These are phyloP conservation scores for Vespertilio murinus DNA, from an alignment of 2,797 vertebrate genomes.

Conservation along the genomic window DNA sequence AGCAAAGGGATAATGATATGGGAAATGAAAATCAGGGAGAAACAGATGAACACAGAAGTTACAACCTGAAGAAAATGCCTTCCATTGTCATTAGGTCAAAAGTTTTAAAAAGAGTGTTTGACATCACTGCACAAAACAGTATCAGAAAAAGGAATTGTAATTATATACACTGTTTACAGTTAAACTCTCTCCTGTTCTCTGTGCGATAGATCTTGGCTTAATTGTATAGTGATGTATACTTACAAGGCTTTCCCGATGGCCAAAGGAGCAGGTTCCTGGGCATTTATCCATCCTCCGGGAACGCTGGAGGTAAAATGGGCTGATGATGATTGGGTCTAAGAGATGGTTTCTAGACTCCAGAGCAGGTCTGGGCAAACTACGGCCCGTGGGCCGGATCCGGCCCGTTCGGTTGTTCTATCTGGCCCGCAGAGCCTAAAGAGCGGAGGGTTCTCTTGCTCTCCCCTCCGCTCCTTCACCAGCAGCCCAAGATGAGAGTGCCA, in stretches of 20 bases:
- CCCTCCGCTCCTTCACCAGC: no score
- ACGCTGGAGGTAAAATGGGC: not conserved
- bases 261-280: not conserved
- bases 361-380: no score
- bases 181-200: constrained; percentile 9
- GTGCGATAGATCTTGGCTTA: constrained; percentile 19
- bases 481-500: no score
- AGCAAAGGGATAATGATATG: not conserved
- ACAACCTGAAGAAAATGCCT: not conserved
- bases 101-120: not conserved
- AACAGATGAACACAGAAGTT: constrained; percentile 8
- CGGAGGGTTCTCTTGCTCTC: no score
- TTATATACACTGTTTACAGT: constrained; percentile 2
- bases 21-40: not conserved
- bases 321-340: not conserved
- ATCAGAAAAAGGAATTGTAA: constrained; percentile 23
- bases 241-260: not conserved
- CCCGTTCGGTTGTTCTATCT: no score
- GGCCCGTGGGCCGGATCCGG: no score
- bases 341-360: not conserved
- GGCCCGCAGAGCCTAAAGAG: no score
- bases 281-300: not conserved
- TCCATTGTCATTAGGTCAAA: not conserved
- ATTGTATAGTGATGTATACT: not conserved
- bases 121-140: constrained; percentile 46